A percentile compares a stretch with the other conserved stretches of the same genome.
Conservation (phyloP, 2,888 invertebrate species). For the Pyralis farinalis region DNA sequence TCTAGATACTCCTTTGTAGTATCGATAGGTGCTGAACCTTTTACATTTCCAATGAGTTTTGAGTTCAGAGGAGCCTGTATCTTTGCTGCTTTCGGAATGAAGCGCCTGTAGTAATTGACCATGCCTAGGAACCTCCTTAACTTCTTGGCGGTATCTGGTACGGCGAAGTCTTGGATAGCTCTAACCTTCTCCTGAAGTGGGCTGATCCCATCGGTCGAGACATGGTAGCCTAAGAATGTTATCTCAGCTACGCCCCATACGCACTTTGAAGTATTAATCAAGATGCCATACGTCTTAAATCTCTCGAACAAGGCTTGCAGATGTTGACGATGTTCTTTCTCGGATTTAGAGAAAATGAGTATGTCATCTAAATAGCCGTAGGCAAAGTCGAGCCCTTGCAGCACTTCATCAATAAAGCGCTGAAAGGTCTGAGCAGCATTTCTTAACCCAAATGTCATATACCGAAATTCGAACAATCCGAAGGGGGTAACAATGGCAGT, state of each 20-base stretch:
- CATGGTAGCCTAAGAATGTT: too few species aligned
- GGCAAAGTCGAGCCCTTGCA: not conserved
- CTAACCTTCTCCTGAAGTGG: too few species aligned
- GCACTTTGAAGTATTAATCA: too few species aligned
- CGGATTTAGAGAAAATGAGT: not conserved
- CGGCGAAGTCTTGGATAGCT: not conserved
- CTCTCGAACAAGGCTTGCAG: too few species aligned
- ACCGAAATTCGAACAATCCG: too few species aligned
- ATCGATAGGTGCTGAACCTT: constrained; percentile 9
- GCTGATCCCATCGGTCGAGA: too few species aligned
- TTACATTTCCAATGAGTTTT: constrained; percentile 1
- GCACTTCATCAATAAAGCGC: not conserved
- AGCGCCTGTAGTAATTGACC: constrained; percentile 12
- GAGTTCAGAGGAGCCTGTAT: constrained; percentile 7
- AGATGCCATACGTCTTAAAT: too few species aligned
- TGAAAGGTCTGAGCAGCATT: too few species aligned
- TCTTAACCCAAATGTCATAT: too few species aligned
- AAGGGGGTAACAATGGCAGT: not conserved
- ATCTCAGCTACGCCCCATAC: too few species aligned
- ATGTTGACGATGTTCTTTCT: not conserved
- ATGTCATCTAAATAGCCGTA: constrained; percentile 1
- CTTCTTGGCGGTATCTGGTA: not conserved
- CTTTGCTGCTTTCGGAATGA: constrained; percentile 10
- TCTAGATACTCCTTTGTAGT: constrained; percentile 7
- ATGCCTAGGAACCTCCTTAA: constrained; percentile 11